phyloP scores from a whole-genome alignment of 2,113 vertebrate genomes.

The Epinephelus fuscoguttatus region DNA sequence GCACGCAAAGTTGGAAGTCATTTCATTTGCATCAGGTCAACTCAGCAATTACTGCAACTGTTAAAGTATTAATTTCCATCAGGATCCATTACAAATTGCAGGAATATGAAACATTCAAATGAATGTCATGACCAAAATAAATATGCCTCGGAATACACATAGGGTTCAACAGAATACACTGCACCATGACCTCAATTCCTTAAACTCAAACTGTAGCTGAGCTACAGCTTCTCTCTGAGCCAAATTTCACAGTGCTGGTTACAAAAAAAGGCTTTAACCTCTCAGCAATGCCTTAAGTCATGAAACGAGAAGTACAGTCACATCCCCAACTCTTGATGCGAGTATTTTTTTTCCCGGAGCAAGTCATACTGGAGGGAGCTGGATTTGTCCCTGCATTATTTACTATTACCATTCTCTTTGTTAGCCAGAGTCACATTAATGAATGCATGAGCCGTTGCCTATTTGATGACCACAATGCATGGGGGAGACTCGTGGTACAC shows the following conservation, averaged over 20 bases:
- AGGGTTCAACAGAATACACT: conserved; percentile 47
- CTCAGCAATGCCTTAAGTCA: conserved; percentile 51
- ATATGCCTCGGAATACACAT: conserved; percentile 50
- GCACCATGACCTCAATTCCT: conserved; percentile 72
- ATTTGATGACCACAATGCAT: conserved; percentile 79
- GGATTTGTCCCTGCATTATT: conserved; percentile 77
- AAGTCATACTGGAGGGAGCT: conserved; percentile 54
- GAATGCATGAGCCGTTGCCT: conserved; percentile 79
- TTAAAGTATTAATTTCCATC: conserved; percentile 46
- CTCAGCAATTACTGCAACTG: not conserved
- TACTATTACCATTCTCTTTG: conserved; percentile 74
- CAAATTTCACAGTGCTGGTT: conserved; percentile 54
- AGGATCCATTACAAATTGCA: conserved; percentile 22
- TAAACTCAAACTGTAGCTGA: conserved; percentile 52
- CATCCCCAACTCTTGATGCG: conserved; percentile 39
- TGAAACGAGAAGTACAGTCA: conserved; percentile 34
- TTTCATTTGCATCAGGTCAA: conserved; percentile 54
- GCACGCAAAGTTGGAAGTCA: conserved; percentile 31
- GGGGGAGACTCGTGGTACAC: conserved; percentile 68
- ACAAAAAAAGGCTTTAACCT: conserved; percentile 53
- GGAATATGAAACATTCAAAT: conserved; percentile 44
- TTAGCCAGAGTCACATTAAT: conserved; percentile 75
- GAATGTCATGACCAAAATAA: conserved; percentile 65
- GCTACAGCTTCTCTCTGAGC: conserved; percentile 51
- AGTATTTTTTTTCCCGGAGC: conserved; percentile 15